Conservation (phyloP, 2,797 vertebrate species). For the Potorous gilbertii region DNA sequence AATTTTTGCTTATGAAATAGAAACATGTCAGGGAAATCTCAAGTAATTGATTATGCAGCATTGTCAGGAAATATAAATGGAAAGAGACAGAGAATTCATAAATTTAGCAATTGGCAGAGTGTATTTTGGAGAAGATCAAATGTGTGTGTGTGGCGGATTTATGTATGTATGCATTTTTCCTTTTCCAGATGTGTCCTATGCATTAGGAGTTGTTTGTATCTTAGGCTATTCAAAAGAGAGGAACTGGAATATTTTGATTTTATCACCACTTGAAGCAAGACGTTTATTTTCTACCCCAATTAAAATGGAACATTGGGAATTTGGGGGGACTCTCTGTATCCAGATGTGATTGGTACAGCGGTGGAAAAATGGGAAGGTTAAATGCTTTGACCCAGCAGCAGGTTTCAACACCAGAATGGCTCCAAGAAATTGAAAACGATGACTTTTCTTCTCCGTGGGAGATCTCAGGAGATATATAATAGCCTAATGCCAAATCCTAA, state of each 20-base stretch:
- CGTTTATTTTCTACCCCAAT: conserved; percentile 37
- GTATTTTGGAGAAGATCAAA: background rate
- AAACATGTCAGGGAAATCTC: conserved; percentile 57
- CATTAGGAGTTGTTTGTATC: background rate
- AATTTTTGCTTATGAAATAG: conserved; percentile 68
- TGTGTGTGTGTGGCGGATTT: background rate
- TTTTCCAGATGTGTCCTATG: background rate
- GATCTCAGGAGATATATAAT: conserved; percentile 16
- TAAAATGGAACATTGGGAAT: background rate
- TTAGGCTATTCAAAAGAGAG: background rate
- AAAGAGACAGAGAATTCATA: background rate
- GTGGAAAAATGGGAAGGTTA: background rate
- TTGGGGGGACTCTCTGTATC: background rate
- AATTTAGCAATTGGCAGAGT: background rate
- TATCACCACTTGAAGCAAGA: background rate
- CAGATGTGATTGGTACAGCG: conserved; percentile 4
- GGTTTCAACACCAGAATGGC: conserved; percentile 2
- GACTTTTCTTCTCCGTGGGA: conserved; percentile 22
- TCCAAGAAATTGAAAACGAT: background rate
- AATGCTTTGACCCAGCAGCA: conserved; percentile 1
- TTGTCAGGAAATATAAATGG: conserved; percentile 28
- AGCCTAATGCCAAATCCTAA: conserved; percentile 23
- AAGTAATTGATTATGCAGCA: conserved; percentile 9
- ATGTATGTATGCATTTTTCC: no score
- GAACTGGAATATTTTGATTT: background rate